A percentile compares a stretch with the other conserved stretches of the same genome.
phyloP scores from a whole-genome alignment of 2,797 vertebrate species.

The Pseudochirops corinnae region DNA sequence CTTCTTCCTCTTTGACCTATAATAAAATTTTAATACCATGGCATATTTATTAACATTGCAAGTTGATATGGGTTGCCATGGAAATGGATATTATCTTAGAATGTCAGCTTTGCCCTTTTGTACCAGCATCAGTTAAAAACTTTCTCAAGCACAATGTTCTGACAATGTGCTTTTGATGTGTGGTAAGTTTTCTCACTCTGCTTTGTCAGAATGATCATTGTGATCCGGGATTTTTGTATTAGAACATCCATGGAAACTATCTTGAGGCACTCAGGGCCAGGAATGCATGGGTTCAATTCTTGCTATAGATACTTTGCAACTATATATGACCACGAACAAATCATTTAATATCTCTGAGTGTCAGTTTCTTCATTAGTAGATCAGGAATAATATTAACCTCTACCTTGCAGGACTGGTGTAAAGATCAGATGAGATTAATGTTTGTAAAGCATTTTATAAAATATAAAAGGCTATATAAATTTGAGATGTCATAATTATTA shows the following conservation, averaged over 20 bases:
- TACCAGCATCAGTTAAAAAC: constrained; percentile 13
- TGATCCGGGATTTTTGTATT: constrained; percentile 8
- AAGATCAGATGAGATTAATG: not conserved
- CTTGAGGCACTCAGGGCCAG: not conserved
- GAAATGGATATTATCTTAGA: constrained; percentile 29
- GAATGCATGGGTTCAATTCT: not conserved
- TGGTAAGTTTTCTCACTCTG: not conserved
- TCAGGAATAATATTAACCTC: not conserved
- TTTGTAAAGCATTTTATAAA: not conserved
- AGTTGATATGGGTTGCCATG: constrained; percentile 15
- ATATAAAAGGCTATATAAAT: not conserved
- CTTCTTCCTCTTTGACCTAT: constrained; percentile 24
- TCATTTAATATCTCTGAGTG: not conserved
- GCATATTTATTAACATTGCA: constrained; percentile 30
- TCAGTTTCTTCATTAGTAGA: not conserved
- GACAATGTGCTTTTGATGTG: constrained; percentile 16
- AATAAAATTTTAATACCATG: constrained; percentile 43
- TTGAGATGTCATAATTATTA: not conserved
- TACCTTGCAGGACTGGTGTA: not conserved
- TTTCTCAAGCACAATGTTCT: constrained; percentile 36
- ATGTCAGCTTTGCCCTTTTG: constrained; percentile 14
- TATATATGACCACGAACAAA: not conserved
- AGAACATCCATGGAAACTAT: constrained; percentile 6
- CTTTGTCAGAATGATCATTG: constrained; percentile 13
- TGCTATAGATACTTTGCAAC: not conserved